phyloP scores from a whole-genome alignment of 2,888 invertebrate genomes.

The Limnephilus marmoratus region DNA sequence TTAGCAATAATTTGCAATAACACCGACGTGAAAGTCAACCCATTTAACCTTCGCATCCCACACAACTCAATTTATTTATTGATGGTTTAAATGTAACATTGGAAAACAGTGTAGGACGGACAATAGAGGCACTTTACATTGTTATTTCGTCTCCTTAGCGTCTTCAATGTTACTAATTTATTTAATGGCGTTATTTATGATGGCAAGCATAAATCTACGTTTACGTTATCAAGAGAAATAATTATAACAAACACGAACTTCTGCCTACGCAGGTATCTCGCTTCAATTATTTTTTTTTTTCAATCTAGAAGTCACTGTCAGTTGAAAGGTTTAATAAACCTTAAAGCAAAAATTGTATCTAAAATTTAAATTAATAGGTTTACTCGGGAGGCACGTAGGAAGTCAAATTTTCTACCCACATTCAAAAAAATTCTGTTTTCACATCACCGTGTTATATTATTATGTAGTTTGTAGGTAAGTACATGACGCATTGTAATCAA shows the following conservation, averaged over 20 bases:
- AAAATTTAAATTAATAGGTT: no score
- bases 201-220: background rate
- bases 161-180: background rate
- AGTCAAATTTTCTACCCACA: background rate
- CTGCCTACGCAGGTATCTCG: background rate
- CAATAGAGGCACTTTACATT: constrained; percentile 20
- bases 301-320: background rate
- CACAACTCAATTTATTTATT: constrained; percentile 41
- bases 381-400: no score
- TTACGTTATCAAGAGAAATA: background rate
- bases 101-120: constrained; percentile 44
- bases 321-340: background rate
- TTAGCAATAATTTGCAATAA: constrained; percentile 39
- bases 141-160: background rate
- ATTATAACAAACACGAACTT: background rate
- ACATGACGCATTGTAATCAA: no score
- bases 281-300: background rate
- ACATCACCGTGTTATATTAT: background rate
- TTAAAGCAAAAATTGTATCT: background rate
- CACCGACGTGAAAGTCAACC: constrained; percentile 20
- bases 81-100: constrained; percentile 34
- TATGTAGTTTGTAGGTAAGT: no score
- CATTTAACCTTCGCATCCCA: constrained; percentile 47
- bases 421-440: background rate
- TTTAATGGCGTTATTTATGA: background rate